Percentiles rank a stretch among this genome's conserved stretches.
These are phyloP conservation scores for Oxygymnocypris stewartii DNA, from an alignment of 2,113 vertebrate species.

Conservation along the genomic window DNA sequence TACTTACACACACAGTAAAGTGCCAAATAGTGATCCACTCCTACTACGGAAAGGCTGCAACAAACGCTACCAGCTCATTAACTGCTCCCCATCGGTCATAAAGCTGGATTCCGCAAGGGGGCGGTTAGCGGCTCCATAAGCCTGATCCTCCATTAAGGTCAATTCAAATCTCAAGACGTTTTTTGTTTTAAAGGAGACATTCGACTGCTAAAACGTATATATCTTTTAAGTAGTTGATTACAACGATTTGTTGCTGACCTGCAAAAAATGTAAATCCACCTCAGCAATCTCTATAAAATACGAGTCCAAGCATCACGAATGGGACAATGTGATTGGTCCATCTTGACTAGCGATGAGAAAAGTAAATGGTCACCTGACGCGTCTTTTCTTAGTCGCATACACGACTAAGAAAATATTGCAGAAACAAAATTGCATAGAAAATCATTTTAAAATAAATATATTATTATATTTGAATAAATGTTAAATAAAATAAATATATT, in stretches of 20 bases:
- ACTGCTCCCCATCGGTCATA: background rate
- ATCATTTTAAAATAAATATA: background rate
- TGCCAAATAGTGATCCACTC: conserved; percentile 63
- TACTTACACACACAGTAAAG: conserved; percentile 23
- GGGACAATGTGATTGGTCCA: background rate
- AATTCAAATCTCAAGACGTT: background rate
- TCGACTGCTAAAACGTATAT: background rate
- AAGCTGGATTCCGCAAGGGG: background rate
- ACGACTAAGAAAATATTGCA: too few species aligned
- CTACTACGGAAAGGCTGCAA: background rate
- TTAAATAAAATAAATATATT: background rate
- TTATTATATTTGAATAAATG: background rate
- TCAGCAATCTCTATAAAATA: background rate
- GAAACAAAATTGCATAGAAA: background rate
- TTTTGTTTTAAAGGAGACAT: background rate
- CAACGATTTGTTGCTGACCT: background rate
- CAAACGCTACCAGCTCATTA: background rate
- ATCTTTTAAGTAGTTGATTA: background rate
- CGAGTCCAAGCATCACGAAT: background rate
- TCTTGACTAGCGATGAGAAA: background rate
- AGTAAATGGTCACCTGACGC: background rate
- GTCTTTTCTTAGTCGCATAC: background rate
- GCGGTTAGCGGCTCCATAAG: background rate
- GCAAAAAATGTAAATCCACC: background rate
- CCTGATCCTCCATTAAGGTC: background rate